Conservation (phyloP, 1,140 invertebrate species). For the Heterodera carotae region DNA sequence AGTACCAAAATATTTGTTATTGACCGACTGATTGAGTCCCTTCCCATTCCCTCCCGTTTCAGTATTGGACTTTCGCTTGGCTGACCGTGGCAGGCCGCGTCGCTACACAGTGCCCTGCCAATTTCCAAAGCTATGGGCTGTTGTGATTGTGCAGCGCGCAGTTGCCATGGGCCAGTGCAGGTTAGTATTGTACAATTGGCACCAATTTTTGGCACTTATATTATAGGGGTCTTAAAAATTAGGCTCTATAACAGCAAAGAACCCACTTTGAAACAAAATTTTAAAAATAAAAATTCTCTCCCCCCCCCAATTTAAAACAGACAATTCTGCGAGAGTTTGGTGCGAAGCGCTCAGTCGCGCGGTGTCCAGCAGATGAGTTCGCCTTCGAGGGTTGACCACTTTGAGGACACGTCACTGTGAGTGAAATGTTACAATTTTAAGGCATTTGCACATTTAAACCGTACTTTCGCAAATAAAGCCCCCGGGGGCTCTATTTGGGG, state of each 20-base stretch:
- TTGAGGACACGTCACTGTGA: neutral
- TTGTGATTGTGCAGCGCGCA: slow-evolving; percentile 25
- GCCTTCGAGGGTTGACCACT: slow-evolving; percentile 20
- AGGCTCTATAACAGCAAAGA: no score
- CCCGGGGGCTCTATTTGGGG: no score
- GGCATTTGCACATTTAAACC: neutral
- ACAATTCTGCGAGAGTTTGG: slow-evolving; percentile 15
- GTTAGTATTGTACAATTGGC: no score
- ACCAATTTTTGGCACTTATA: no score
- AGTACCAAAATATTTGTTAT: no score
- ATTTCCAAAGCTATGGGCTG: slow-evolving; percentile 31
- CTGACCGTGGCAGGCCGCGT: slow-evolving; percentile 7
- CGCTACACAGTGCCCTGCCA: neutral
- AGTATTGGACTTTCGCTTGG: slow-evolving; percentile 17
- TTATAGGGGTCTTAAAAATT: no score
- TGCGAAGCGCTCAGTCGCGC: slow-evolving; percentile 5
- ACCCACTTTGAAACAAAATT: no score
- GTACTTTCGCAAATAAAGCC: no score
- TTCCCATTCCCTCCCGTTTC: neutral
- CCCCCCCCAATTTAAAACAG: no score
- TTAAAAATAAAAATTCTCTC: no score
- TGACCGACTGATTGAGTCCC: no score
- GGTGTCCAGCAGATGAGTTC: slow-evolving; percentile 15
- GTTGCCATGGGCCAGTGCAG: slow-evolving; percentile 27
- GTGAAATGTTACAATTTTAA: neutral